Evolutionary conservation across 1,140 invertebrate genomes (phyloP).

Genomic region (Armadillidium nasatum): DNA sequence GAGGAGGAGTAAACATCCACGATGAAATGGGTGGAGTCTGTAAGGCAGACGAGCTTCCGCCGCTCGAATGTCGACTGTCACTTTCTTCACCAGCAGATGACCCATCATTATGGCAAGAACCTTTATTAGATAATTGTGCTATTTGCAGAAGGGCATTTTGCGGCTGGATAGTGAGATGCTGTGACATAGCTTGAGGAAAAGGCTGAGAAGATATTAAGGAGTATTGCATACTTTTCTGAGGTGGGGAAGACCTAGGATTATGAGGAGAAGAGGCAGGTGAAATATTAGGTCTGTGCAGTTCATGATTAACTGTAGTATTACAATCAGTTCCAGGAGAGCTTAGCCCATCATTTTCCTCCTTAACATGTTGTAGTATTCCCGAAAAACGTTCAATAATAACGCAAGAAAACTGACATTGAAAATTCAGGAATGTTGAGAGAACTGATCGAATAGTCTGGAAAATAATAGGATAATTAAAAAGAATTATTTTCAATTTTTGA

Average conservation of each 20-base stretch:
- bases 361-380: neutral
- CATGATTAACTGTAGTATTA: neutral
- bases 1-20: no score
- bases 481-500: no score
- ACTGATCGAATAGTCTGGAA: neutral
- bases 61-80: neutral
- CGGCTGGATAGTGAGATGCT: neutral
- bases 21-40: neutral
- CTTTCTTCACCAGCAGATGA: neutral
- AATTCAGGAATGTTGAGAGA: neutral
- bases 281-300: neutral
- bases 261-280: neutral
- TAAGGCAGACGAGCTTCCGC: neutral
- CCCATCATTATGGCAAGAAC: neutral
- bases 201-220: neutral
- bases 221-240: neutral
- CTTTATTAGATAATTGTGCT: neutral
- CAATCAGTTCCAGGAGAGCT: neutral
- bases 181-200: neutral
- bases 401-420: neutral
- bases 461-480: no score
- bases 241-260: neutral
- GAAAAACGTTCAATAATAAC: neutral
- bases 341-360: neutral
- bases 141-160: neutral